These are phyloP conservation scores for Thunnus maccoyii DNA, from an alignment of 2,113 vertebrate genomes.

Conservation along the genomic window DNA sequence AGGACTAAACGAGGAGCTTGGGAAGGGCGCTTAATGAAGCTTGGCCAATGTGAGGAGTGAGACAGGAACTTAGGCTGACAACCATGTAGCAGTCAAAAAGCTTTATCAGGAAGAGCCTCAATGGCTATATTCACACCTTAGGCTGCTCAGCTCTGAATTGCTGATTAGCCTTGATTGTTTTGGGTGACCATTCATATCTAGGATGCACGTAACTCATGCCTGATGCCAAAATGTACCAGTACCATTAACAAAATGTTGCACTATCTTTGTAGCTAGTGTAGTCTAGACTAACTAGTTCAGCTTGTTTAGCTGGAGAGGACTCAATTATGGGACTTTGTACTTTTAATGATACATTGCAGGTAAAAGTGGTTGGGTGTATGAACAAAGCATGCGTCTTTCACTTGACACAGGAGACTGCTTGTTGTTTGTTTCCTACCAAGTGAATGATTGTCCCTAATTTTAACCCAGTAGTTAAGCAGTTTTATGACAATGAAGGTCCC, in stretches of 20 bases:
- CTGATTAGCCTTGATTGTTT: background rate
- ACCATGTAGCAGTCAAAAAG: conserved; percentile 42
- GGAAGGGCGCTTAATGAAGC: conserved; percentile 74
- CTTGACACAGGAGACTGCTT: background rate
- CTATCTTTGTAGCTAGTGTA: too few relatives aligned
- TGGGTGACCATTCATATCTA: background rate
- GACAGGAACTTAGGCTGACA: conserved; percentile 53
- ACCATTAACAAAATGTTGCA: background rate
- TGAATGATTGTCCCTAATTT: too few relatives aligned
- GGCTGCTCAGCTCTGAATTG: background rate
- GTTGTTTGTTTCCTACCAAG: too few relatives aligned
- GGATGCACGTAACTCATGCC: background rate
- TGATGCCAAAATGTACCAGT: too few relatives aligned
- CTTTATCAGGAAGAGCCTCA: conserved; percentile 22
- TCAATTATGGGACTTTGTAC: too few relatives aligned
- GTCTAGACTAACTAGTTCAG: too few relatives aligned
- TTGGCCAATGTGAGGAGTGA: conserved; percentile 62
- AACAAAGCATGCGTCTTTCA: too few relatives aligned
- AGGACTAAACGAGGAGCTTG: conserved; percentile 66
- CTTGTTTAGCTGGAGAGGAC: too few relatives aligned
- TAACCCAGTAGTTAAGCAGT: background rate
- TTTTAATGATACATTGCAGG: too few relatives aligned
- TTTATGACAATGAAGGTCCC: background rate
- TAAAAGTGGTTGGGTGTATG: background rate
- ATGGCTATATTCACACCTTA: conserved; percentile 15